phyloP scores from a whole-genome alignment of 2,113 vertebrate genomes.

The Callithrix jacchus region DNA sequence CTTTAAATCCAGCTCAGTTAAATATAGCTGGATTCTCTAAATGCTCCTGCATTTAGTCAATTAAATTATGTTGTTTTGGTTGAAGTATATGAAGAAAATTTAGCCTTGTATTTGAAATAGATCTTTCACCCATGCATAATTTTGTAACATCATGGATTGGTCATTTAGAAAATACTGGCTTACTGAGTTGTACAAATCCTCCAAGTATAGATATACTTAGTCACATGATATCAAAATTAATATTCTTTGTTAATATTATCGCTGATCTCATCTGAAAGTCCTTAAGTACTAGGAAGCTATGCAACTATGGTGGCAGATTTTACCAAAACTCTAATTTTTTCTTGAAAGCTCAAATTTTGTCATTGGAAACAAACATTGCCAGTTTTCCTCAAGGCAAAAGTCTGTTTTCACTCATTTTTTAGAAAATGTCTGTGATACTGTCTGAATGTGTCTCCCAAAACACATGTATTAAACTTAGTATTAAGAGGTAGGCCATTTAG shows the following conservation, averaged over 20 bases:
- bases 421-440: not conserved
- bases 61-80: not conserved
- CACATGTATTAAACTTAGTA: not conserved
- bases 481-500: not conserved
- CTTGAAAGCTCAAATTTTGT: not conserved
- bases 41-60: not conserved
- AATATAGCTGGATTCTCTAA: not conserved
- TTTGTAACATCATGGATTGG: not conserved
- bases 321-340: conserved; percentile 15
- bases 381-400: not conserved
- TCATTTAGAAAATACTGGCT: not conserved
- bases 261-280: not conserved
- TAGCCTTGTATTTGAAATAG: not conserved
- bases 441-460: not conserved
- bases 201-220: not conserved
- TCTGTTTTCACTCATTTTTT: not conserved
- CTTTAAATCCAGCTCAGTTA: not conserved
- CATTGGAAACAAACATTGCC: not conserved
- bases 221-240: not conserved
- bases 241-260: not conserved
- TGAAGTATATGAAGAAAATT: conserved; percentile 16
- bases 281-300: not conserved
- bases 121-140: not conserved
- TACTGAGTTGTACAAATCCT: not conserved
- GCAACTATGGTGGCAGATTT: not conserved